Evolutionary conservation across 1,140 invertebrate genomes (phyloP).

Genomic region (Drosophila dunni): DNA sequence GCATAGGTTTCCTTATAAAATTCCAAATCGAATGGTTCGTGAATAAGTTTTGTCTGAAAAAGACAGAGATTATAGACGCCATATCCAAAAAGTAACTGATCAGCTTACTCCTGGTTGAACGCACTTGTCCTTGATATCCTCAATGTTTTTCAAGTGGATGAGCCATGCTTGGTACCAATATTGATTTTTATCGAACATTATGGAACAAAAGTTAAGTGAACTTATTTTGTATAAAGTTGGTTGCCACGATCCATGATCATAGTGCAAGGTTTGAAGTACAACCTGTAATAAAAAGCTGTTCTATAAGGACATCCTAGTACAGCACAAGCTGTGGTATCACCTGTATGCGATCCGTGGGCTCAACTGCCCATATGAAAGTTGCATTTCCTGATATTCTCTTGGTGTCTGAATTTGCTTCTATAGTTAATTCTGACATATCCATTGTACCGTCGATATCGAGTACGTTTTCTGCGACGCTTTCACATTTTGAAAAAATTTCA

Average conservation of each 20-base stretch:
- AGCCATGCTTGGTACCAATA: conserved; percentile 9
- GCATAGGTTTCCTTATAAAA: no score
- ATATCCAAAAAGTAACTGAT: no score
- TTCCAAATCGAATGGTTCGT: background rate
- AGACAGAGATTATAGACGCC: background rate
- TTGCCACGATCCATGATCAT: background rate
- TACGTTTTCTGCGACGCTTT: background rate
- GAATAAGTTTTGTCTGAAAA: background rate
- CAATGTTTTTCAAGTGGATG: background rate
- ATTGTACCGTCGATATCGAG: background rate
- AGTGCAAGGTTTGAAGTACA: background rate
- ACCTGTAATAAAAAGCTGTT: background rate
- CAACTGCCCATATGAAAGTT: conserved; percentile 4
- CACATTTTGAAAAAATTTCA: conserved; percentile 1
- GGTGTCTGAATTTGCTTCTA: background rate
- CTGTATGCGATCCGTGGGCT: background rate
- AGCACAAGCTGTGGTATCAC: background rate
- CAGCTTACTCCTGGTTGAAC: conserved; percentile 7
- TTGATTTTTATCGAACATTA: background rate
- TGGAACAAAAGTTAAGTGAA: background rate
- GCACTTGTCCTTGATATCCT: conserved; percentile 10
- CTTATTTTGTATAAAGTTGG: background rate
- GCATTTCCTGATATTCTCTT: background rate
- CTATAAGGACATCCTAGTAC: background rate
- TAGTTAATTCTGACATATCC: background rate